phyloP scores from a whole-genome alignment of 2,888 invertebrate genomes.

The Callosobruchus maculatus region DNA sequence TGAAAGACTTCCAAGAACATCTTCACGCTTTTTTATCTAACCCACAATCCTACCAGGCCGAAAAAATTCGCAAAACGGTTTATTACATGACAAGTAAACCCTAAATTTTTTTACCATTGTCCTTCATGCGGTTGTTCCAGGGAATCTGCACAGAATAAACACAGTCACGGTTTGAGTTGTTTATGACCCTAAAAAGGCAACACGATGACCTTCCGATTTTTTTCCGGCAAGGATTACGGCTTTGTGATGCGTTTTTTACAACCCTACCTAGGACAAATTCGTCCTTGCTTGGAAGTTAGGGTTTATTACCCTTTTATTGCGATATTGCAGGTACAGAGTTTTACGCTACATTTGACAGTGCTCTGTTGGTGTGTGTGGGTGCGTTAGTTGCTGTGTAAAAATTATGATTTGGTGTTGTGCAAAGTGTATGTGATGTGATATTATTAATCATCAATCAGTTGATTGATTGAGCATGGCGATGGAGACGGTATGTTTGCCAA shows the following conservation, averaged over 20 bases:
- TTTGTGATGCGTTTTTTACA: conserved; percentile 32
- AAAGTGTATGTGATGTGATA: neutral
- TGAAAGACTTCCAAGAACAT: neutral
- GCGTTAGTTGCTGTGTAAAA: neutral
- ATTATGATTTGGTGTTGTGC: neutral
- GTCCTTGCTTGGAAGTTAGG: conserved; percentile 30
- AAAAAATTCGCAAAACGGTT: neutral
- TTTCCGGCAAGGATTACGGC: conserved; percentile 20
- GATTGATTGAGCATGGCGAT: too few relatives aligned
- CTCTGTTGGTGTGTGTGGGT: neutral
- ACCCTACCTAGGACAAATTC: conserved; percentile 28
- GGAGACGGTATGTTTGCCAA: too few relatives aligned
- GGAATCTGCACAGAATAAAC: conserved; percentile 20
- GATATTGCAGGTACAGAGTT: neutral
- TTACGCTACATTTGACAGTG: neutral
- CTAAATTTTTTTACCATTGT: conserved; percentile 15
- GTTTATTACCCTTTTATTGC: conserved; percentile 24
- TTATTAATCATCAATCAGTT: neutral
- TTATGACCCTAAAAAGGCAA: conserved; percentile 19
- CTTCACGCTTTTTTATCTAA: neutral
- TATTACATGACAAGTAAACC: neutral
- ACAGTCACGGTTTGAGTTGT: conserved; percentile 17
- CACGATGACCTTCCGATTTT: conserved; percentile 16
- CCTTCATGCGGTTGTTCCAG: conserved; percentile 19
- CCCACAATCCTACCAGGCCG: neutral